Evolutionary conservation across 2,113 vertebrate species (phyloP).

Genomic region (Callionymus lyra): DNA sequence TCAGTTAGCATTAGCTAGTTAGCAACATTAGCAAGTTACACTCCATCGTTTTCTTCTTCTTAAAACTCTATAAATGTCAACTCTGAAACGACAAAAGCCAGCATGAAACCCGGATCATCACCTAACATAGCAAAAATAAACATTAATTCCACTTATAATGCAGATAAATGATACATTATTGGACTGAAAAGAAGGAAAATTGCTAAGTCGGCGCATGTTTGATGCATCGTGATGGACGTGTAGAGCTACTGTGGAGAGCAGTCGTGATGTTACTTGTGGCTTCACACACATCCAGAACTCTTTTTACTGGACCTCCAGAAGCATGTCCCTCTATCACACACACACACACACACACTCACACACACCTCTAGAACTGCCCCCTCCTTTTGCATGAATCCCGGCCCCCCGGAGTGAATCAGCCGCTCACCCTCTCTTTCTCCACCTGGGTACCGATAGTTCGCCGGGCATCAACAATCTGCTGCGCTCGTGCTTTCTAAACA

Average conservation of each 20-base stretch:
- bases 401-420: constrained; percentile 45
- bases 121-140: no score
- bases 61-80: no score
- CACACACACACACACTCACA: constrained; percentile 1
- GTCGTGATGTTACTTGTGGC: constrained; percentile 2
- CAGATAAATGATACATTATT: no score
- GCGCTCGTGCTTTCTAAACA: constrained; percentile 56
- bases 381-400: constrained; percentile 56
- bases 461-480: constrained; percentile 56
- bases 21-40: no score
- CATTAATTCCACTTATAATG: no score
- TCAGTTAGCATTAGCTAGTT: no score
- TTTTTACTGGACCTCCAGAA: constrained; percentile 15
- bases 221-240: no score
- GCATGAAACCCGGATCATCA: no score
- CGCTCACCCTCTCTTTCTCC: constrained; percentile 21
- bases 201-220: no score
- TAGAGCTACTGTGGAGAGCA: not conserved
- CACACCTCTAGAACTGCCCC: constrained; percentile 30
- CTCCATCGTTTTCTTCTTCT: no score
- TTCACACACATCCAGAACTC: constrained; percentile 4
- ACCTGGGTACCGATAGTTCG: constrained; percentile 47
- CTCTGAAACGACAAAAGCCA: no score
- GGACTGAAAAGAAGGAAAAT: no score
- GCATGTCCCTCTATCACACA: constrained; percentile 37